A percentile compares a stretch with the other conserved stretches of the same genome.
These are phyloP conservation scores for Antechinus flavipes DNA, from an alignment of 2,113 vertebrate species.

Conservation along the genomic window DNA sequence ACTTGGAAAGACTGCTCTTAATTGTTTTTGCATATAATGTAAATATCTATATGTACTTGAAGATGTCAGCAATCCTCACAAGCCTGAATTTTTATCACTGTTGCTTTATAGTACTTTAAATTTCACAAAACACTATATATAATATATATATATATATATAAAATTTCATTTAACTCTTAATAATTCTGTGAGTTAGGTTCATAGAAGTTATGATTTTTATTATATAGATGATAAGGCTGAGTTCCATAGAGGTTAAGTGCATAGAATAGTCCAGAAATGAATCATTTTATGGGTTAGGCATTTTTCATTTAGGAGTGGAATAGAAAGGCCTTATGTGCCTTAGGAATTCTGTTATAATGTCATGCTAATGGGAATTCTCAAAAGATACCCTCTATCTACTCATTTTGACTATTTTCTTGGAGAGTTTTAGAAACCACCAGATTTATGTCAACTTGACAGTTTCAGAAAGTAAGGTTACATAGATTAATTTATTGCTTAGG, in stretches of 20 bases:
- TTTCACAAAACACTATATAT: background rate
- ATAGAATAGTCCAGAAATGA: background rate
- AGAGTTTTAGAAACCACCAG: background rate
- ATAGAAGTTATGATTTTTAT: background rate
- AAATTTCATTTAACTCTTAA: background rate
- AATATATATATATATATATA: background rate
- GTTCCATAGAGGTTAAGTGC: background rate
- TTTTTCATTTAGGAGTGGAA: background rate
- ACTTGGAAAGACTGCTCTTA: background rate
- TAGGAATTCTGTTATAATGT: background rate
- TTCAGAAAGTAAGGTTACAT: background rate
- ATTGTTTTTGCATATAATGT: background rate
- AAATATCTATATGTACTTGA: background rate
- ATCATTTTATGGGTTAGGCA: background rate
- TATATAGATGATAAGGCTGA: background rate
- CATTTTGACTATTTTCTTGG: background rate
- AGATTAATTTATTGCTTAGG: background rate
- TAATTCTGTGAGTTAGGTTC: background rate
- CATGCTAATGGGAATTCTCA: background rate
- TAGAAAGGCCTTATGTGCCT: background rate
- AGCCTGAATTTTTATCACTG: background rate
- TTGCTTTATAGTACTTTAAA: background rate
- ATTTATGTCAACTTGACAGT: background rate
- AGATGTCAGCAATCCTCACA: background rate
- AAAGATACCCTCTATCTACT: background rate